Base-by-base conservation (phyloP, 1,140 invertebrate species). In the Drosophila subobscura region DNA sequence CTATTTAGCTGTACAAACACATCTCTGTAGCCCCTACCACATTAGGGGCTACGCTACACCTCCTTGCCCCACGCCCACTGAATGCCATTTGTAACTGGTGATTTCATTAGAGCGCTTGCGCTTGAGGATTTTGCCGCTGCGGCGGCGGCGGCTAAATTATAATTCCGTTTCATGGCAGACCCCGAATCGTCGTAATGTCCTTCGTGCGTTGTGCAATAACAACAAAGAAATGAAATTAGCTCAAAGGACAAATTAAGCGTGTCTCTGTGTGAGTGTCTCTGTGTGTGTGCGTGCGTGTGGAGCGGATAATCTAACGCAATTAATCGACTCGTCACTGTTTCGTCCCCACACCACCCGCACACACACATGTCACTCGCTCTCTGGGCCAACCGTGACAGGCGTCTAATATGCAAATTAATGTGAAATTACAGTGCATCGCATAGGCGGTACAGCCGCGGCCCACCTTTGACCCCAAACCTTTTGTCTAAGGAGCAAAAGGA, bases 291-390 rank as follows among this genome's bases (percentile, higher is more conserved):
- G 2, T 67, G 23, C 61, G 54, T 57, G 76, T 58, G 71, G 47
- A 56, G 47, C 46, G 65, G 54, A 77, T 88, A 88, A 88, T 88
- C 83, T 88, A 88, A 88, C 42, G 83, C 83, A 88, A 88, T 88
- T 88, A 88, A 88, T 88, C 83, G 83, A 86, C 80, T 88, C 83
- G 83, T 88, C 84, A 88, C 74, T 83, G 72, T 75, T 76, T 76
- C 72, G 63, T 1, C 56, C 61, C 33, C 33, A 12, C 10, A 12
- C 29, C 8, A 8, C 8, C 4, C 33, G 10, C 33, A 64, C 71
- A 68, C 83, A 78, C 57, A 68, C 67, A 81, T 74, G 77, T 70
- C 61, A 51, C 56, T 77, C 56, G 72, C 29, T 51, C 49, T 29
- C 27, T 41, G 57, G 23, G 41, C 53, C 50, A 64, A 20, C 16